phyloP scores from a whole-genome alignment of 2,113 vertebrate species.

The Dipodomys spectabilis region DNA sequence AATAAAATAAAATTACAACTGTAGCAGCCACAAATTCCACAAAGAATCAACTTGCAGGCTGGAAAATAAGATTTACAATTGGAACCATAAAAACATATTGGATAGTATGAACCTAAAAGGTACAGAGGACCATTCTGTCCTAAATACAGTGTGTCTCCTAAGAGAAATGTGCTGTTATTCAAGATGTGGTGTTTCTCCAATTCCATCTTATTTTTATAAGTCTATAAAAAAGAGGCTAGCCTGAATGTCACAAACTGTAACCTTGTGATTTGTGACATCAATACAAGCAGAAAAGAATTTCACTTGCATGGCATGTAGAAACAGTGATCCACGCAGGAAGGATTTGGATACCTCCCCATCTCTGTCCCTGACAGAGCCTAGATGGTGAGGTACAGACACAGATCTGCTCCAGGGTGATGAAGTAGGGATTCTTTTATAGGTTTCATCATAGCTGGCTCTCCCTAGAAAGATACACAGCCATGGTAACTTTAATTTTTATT shows the following conservation, averaged over 20 bases:
- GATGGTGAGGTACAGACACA: not conserved
- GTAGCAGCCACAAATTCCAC: not conserved
- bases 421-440: not conserved
- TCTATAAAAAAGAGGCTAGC: constrained; percentile 22
- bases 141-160: not conserved
- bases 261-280: not conserved
- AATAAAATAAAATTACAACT: not conserved
- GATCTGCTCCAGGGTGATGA: not conserved
- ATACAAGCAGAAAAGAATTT: not conserved
- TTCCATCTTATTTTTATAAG: not conserved
- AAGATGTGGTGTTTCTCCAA: not conserved
- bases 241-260: not conserved
- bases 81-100: not conserved
- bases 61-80: not conserved
- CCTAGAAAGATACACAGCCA: not conserved
- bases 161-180: not conserved
- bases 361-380: not conserved
- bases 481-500: constrained; percentile 12
- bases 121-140: not conserved
- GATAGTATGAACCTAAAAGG: not conserved
- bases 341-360: not conserved
- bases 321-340: not conserved
- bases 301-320: not conserved
- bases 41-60: constrained; percentile 8
- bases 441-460: not conserved